Evolutionary conservation across 1,140 invertebrate genomes (phyloP).

Genomic region (Thrips palmi): DNA sequence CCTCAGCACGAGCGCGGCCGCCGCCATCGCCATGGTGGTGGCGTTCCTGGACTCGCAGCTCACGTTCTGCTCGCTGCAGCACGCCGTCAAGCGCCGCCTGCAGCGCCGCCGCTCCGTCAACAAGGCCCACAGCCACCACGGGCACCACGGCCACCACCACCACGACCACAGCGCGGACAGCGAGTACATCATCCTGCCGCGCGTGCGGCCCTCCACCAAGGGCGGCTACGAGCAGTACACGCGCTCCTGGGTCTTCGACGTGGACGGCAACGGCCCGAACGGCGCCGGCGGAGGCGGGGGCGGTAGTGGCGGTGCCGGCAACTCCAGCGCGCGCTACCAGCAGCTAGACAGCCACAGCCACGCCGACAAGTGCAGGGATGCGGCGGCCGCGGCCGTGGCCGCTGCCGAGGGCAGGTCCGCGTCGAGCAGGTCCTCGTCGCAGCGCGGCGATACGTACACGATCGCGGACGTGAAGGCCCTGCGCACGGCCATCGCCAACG

Average conservation of each 20-base stretch:
- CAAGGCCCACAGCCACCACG: conserved; percentile 12
- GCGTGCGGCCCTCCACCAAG: conserved; percentile 12
- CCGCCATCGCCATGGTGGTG: conserved; percentile 23
- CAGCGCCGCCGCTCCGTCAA: too few species aligned
- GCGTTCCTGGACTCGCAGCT: conserved; percentile 29
- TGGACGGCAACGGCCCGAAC: conserved; percentile 17
- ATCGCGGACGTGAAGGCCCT: too few species aligned
- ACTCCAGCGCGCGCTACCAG: too few species aligned
- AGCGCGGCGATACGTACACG: too few species aligned
- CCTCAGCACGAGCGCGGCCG: conserved; percentile 23
- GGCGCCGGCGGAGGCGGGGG: conserved; percentile 13
- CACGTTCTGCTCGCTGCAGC: conserved; percentile 28
- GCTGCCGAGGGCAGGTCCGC: too few species aligned
- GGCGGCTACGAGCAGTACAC: conserved; percentile 23
- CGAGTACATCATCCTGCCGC: conserved; percentile 26
- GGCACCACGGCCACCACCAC: conserved; percentile 13
- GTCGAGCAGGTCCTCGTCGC: too few species aligned
- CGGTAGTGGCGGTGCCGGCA: conserved; percentile 18
- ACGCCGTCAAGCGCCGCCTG: too few species aligned
- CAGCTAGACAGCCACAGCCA: too few species aligned
- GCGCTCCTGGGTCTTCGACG: conserved; percentile 28
- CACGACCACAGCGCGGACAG: conserved; percentile 27
- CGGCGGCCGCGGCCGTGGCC: too few species aligned
- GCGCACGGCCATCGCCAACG: too few species aligned
- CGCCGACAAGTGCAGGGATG: too few species aligned